Evolutionary conservation across 2,113 vertebrate genomes (phyloP).

Genomic region (Athene cunicularia): DNA sequence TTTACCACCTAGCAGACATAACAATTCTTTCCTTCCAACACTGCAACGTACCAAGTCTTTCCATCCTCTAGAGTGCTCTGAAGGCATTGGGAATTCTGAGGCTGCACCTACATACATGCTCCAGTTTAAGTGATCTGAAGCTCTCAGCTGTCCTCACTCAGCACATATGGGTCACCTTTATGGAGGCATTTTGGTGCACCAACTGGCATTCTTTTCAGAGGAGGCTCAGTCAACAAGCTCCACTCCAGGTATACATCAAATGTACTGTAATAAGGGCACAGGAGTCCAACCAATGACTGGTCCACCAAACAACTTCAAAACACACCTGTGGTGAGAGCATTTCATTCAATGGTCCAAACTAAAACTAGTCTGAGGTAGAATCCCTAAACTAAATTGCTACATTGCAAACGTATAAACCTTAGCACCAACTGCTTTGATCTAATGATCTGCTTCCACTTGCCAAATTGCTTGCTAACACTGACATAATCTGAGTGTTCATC

Average conservation of each 20-base stretch:
- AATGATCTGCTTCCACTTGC: neutral
- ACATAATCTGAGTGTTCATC: neutral
- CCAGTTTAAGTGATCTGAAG: neutral
- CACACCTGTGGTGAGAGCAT: neutral
- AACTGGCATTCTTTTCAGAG: neutral
- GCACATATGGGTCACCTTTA: neutral
- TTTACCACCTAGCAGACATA: neutral
- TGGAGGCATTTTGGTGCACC: neutral
- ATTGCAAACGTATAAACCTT: neutral
- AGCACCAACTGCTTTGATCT: neutral
- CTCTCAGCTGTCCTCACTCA: neutral
- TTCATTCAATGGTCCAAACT: neutral
- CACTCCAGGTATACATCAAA: neutral
- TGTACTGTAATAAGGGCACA: neutral
- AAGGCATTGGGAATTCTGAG: neutral
- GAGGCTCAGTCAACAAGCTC: neutral
- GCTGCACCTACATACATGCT: accelerated
- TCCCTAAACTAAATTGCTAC: neutral
- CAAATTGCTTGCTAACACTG: neutral
- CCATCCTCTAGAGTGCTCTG: neutral
- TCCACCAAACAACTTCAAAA: neutral
- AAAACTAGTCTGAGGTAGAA: neutral
- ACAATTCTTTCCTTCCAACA: neutral
- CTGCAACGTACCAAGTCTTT: neutral
- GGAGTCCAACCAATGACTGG: neutral